Percentiles rank a stretch among this genome's conserved stretches.
Conservation (phyloP, 2,797 vertebrate genomes). For the Notoglanidium macrostoma region DNA sequence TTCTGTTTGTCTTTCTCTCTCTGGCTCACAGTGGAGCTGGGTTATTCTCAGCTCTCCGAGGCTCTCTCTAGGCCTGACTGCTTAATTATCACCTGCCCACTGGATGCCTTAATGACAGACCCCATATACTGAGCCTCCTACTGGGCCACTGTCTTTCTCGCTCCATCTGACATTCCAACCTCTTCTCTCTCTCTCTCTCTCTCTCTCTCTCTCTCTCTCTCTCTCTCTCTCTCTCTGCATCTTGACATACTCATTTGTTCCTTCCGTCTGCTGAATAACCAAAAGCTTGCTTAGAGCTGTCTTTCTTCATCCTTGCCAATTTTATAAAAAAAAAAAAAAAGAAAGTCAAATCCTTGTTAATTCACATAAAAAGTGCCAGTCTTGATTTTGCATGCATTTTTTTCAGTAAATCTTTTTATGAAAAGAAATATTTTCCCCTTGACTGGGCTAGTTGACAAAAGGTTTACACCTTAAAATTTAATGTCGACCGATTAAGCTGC, state of each 20-base stretch:
- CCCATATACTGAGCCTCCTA: constrained; percentile 60
- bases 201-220: constrained; percentile 42
- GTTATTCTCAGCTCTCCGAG: constrained; percentile 28
- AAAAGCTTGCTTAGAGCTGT: neutral
- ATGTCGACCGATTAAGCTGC: constrained; percentile 11
- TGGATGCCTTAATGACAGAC: constrained; percentile 69
- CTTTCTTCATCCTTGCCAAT: constrained; percentile 10
- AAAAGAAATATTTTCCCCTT: neutral
- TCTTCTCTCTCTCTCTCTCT: constrained; percentile 44
- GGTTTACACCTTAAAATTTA: neutral
- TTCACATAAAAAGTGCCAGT: neutral
- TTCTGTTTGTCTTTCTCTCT: neutral
- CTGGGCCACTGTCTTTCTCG: constrained; percentile 33
- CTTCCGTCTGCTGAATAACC: neutral
- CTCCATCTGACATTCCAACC: constrained; percentile 16
- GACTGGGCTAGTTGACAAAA: neutral
- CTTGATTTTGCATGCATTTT: neutral
- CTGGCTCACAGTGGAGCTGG: constrained; percentile 24
- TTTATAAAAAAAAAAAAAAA: neutral
- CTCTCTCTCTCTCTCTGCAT: constrained; percentile 2
- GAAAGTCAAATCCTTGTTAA: constrained; percentile 21
- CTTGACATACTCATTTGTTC: constrained; percentile 25
- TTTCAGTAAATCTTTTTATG: neutral
- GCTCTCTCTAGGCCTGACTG: constrained; percentile 51
- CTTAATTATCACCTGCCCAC: constrained; percentile 71